Percentiles rank a stretch among this genome's conserved stretches.
phyloP scores from a whole-genome alignment of 1,140 invertebrate species.

The Eumeta japonica region DNA sequence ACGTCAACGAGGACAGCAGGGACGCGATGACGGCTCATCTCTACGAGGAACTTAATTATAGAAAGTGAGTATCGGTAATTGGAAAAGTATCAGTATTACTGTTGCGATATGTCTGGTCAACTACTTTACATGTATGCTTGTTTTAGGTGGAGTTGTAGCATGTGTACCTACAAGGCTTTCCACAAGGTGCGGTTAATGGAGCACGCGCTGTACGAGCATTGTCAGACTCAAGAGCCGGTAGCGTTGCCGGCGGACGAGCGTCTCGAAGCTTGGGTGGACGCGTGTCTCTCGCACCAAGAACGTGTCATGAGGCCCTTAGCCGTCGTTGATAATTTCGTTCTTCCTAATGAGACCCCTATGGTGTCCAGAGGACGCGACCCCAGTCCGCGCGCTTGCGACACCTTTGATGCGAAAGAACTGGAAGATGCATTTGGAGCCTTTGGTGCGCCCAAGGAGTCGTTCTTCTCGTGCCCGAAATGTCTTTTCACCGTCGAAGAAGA shows the following conservation, averaged over 20 bases:
- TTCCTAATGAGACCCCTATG: neutral
- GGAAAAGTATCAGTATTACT: neutral
- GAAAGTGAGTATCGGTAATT: conserved; percentile 31
- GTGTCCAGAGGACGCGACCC: neutral
- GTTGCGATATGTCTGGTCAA: neutral
- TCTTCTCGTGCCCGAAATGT: no score
- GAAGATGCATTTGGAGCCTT: conserved; percentile 30
- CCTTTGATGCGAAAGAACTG: conserved; percentile 12
- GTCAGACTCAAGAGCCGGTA: conserved; percentile 20
- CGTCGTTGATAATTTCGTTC: no score
- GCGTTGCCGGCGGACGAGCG: conserved; percentile 21
- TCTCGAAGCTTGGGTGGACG: conserved; percentile 35
- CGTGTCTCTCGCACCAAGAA: conserved; percentile 25
- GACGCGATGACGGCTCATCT: conserved; percentile 42
- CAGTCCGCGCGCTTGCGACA: neutral
- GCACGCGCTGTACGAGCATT: conserved; percentile 33
- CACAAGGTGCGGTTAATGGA: conserved; percentile 33
- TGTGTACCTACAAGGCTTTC: conserved; percentile 44
- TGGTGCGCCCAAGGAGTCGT: conserved; percentile 13
- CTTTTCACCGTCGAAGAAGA: no score
- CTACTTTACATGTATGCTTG: conserved; percentile 2
- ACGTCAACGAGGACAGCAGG: conserved; percentile 24
- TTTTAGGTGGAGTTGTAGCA: conserved; percentile 39
- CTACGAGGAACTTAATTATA: conserved; percentile 44
- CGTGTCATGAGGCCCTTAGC: conserved; percentile 22